Evolutionary conservation across 2,113 vertebrate species (phyloP), one percentile per base, ranked within the genome.

Genomic region (Murina feae): DNA sequence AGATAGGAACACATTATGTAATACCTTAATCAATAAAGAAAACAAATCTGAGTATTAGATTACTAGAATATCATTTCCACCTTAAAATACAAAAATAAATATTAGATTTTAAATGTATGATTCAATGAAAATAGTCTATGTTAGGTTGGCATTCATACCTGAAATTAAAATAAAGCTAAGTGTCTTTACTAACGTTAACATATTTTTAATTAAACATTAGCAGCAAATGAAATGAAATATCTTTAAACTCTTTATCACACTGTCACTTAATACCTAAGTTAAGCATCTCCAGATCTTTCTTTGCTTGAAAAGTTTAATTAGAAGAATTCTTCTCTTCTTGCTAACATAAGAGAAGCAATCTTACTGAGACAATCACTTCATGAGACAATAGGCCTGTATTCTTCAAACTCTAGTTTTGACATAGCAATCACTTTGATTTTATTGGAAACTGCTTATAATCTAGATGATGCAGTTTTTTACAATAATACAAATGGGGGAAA

Each of bases 151-250:
- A 30, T 93, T 97, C 89, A 90, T 94, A 97, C 37, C 63, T 95
- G 89, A 84, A 97, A 97, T 78, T 96, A 95, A 97, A 97, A 97
- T 97, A 97, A 98, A 98, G 75, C 18, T 96, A 98, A 98, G 95
- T 95, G 39, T 95, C 96, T 97, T 97, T 97, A 94, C 90, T 95
- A 96, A 95, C 10, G 58, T 80, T 97, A 97, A 97, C 68, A 95
- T 97, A 58, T 96, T 97, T 96, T 97, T 87, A 98, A 97, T 97
- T 97, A 98, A 98, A 97, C 68, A 97, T 97, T 96, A 98, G 93
- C 60, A 95, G 9, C 95, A 96, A 97, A 92, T 96, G n/a, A 98
- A 97, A 95, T 90, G 0, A 97, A 97, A 94, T 75, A 53, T 89
- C 42, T 93, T n/a, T 94, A 23, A 86, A 75, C 53, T 86, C 42